Evolutionary conservation across 2,888 invertebrate species (phyloP).

Genomic region (Drosophila acutilabella): DNA sequence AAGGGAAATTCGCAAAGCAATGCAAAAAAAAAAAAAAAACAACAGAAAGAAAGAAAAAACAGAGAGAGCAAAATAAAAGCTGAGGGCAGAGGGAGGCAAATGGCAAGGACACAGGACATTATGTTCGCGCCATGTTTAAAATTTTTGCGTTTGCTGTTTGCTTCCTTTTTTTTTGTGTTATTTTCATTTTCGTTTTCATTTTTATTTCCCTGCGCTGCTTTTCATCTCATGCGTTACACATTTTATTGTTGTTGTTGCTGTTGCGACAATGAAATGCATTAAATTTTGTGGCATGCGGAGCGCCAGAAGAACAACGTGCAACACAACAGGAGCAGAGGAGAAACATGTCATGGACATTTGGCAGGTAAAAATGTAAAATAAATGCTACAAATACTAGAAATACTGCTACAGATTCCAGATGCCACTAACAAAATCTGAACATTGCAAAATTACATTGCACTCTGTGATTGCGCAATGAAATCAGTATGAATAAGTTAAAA

Average conservation of each 20-base stretch:
- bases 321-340: slow-evolving; percentile 5
- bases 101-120: slow-evolving; percentile 83
- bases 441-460: neutral
- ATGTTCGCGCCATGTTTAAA: slow-evolving; percentile 84
- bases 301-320: slow-evolving; percentile 50
- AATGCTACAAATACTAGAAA: slow-evolving; percentile 50
- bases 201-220: slow-evolving; percentile 65
- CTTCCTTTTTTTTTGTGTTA: slow-evolving; percentile 34
- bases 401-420: slow-evolving; percentile 54
- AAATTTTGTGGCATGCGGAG: slow-evolving; percentile 74
- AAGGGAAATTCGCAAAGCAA: slow-evolving; percentile 73
- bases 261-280: slow-evolving; percentile 70
- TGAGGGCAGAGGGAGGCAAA: slow-evolving; percentile 38
- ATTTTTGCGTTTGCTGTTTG: slow-evolving; percentile 57
- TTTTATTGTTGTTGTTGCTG: slow-evolving; percentile 58
- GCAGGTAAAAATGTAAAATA: slow-evolving; percentile 51
- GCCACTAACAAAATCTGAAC: slow-evolving; percentile 35
- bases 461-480: neutral
- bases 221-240: slow-evolving; percentile 78
- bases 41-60: slow-evolving; percentile 37
- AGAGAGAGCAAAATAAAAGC: slow-evolving; percentile 26
- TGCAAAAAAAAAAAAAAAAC: slow-evolving; percentile 54
- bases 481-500: neutral
- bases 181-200: slow-evolving; percentile 42
- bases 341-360: slow-evolving; percentile 15